phyloP scores from a whole-genome alignment of 2,113 vertebrate genomes.

The Fukomys damarensis region DNA sequence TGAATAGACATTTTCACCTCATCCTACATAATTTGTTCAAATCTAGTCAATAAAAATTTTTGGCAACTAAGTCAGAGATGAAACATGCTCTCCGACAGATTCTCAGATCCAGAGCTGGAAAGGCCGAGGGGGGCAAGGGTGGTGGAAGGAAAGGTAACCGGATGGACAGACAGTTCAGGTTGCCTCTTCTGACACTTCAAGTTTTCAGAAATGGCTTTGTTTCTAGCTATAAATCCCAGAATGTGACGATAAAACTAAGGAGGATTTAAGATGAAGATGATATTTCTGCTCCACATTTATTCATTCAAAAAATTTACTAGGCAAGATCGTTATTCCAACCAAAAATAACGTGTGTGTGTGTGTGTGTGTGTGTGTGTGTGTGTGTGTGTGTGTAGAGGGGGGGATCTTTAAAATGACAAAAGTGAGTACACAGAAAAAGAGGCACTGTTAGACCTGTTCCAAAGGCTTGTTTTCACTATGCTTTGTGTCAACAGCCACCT shows the following conservation, averaged over 20 bases:
- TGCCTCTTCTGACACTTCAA: not conserved
- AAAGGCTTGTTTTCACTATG: not conserved
- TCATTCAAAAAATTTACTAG: slow-evolving; percentile 21
- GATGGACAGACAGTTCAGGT: not conserved
- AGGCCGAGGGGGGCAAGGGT: not conserved
- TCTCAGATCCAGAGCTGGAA: not conserved
- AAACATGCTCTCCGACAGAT: slow-evolving; percentile 14
- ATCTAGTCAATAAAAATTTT: not conserved
- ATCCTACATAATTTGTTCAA: slow-evolving; percentile 10
- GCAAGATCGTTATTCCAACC: not conserved
- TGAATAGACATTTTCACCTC: not conserved
- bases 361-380: no score
- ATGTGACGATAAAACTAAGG: slow-evolving; percentile 5
- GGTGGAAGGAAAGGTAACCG: not conserved
- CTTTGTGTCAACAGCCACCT: not conserved
- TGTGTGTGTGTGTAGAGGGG: no score
- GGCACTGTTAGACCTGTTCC: not conserved
- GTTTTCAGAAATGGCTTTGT: not conserved
- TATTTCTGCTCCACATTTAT: slow-evolving; percentile 10
- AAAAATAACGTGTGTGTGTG: not conserved
- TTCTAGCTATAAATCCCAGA: not conserved
- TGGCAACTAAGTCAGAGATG: not conserved
- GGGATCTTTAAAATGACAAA: not conserved
- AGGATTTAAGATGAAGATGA: not conserved
- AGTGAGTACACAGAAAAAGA: not conserved